These are phyloP conservation scores for Exephanes ischioxanthus DNA, from an alignment of 2,888 invertebrate genomes.

Conservation along the genomic window DNA sequence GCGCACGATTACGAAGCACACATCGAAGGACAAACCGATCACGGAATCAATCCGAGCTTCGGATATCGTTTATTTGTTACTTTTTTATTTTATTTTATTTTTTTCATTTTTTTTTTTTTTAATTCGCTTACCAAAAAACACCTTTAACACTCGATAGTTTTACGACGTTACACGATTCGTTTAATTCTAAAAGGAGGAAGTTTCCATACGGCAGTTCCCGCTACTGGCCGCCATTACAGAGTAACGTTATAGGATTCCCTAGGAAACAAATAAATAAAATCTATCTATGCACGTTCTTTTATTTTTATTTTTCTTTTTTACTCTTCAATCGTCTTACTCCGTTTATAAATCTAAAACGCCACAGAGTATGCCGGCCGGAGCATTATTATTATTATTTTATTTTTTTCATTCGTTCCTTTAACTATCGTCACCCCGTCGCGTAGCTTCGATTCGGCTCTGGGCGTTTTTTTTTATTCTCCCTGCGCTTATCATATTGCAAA, in stretches of 20 bases:
- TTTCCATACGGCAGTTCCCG: conserved; percentile 80
- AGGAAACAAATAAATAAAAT: conserved; percentile 84
- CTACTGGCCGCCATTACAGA: conserved; percentile 81
- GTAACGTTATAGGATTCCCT: conserved; percentile 75
- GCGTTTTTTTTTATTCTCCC: conserved; percentile 22
- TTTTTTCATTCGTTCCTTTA: conserved; percentile 13
- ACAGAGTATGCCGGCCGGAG: conserved; percentile 42
- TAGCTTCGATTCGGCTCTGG: conserved; percentile 17
- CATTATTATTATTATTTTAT: background rate
- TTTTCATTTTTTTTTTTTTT: conserved; percentile 33
- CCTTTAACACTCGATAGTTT: conserved; percentile 68
- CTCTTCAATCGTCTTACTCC: conserved; percentile 41
- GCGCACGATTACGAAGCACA: conserved; percentile 62
- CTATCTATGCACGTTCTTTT: conserved; percentile 80
- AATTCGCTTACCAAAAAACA: conserved; percentile 65
- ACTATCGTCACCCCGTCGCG: conserved; percentile 4
- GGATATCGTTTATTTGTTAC: conserved; percentile 18
- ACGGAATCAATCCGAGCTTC: conserved; percentile 33
- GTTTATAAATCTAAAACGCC: conserved; percentile 63
- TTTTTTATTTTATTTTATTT: conserved; percentile 24
- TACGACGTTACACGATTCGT: conserved; percentile 67
- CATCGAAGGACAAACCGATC: conserved; percentile 53
- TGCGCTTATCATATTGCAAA: conserved; percentile 67
- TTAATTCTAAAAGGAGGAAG: conserved; percentile 75
- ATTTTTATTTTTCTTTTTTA: conserved; percentile 7